Evolutionary conservation across 2,113 vertebrate species (phyloP).

Genomic region (Lasiurus borealis): DNA sequence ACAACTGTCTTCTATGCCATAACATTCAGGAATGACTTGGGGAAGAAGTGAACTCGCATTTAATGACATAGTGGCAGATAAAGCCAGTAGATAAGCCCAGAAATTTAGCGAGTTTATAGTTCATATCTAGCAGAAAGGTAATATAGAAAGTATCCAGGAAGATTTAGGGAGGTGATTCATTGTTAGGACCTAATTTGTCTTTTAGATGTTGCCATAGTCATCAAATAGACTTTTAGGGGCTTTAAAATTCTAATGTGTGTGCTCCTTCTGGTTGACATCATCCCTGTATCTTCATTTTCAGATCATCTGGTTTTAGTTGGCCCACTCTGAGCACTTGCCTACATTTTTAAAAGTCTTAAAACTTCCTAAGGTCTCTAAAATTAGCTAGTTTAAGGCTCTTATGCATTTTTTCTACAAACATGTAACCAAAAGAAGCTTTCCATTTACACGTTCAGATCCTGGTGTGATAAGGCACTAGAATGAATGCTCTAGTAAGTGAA

Average conservation of each 20-base stretch:
- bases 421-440: neutral
- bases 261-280: neutral
- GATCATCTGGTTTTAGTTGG: neutral
- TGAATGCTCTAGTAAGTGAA: conserved; percentile 39
- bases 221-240: neutral
- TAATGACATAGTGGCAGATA: neutral
- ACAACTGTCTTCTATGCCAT: neutral
- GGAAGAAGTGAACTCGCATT: neutral
- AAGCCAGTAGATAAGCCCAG: neutral
- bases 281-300: neutral
- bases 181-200: neutral
- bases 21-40: neutral
- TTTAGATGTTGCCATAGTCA: neutral
- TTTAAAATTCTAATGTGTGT: neutral
- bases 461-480: neutral
- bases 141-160: neutral
- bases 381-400: neutral
- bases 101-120: neutral
- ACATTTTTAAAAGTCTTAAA: neutral
- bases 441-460: neutral
- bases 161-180: neutral
- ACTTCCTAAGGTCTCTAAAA: neutral
- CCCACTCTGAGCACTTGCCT: conserved; percentile 13
- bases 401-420: neutral
- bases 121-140: neutral